Evolutionary conservation across 2,113 vertebrate genomes (phyloP).

Genomic region (Apaloderma vittatum): DNA sequence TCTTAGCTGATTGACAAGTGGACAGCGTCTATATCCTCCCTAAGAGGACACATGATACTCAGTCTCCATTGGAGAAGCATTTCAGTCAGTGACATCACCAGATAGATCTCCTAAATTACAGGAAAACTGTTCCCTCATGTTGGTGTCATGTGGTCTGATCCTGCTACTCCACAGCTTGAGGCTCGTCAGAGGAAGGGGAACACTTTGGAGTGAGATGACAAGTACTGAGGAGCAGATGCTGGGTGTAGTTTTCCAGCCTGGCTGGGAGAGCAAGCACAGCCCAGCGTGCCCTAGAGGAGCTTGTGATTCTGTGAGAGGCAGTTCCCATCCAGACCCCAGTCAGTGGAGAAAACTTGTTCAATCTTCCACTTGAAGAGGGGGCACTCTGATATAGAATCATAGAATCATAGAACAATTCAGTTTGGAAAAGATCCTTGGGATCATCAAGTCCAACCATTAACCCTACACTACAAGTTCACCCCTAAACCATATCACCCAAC

Average conservation of each 20-base stretch:
- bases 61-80: background rate
- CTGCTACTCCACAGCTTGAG: background rate
- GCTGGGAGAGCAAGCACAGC: background rate
- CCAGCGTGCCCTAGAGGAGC: background rate
- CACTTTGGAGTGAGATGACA: background rate
- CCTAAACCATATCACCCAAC: no score
- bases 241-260: background rate
- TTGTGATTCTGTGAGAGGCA: background rate
- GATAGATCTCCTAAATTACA: conserved; percentile 43
- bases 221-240: background rate
- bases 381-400: accelerated
- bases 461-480: no score
- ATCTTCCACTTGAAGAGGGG: background rate
- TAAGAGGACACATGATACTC: background rate
- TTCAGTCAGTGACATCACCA: background rate
- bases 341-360: background rate
- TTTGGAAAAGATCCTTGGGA: no score
- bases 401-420: no score
- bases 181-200: background rate
- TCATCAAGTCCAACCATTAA: no score
- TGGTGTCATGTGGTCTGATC: conserved; percentile 1
- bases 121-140: background rate
- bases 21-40: background rate
- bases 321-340: background rate
- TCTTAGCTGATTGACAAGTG: background rate